These are phyloP conservation scores for Ophion ventricosus DNA, from an alignment of 2,888 invertebrate genomes.

Conservation along the genomic window DNA sequence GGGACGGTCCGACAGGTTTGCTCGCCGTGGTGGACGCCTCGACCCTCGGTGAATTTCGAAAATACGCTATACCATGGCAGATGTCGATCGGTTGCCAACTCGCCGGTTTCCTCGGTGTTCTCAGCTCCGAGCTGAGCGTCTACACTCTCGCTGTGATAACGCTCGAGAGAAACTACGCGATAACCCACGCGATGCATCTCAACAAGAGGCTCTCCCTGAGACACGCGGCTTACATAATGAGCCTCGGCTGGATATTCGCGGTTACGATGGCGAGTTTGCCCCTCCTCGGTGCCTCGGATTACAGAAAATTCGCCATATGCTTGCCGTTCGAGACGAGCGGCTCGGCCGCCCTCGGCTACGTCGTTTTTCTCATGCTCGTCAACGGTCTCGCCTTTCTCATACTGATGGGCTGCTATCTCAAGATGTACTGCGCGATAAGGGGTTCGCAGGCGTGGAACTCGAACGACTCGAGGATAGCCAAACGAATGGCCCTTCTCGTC, in stretches of 20 bases:
- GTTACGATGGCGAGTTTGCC: conserved; percentile 94
- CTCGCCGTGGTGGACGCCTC: conserved; percentile 98
- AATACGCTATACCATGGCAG: conserved; percentile 99
- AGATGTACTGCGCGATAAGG: conserved; percentile 99
- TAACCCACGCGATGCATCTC: conserved; percentile 98
- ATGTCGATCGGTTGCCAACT: conserved; percentile 96
- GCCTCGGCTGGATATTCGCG: conserved; percentile 96
- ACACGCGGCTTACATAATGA: conserved; percentile 96
- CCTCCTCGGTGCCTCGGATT: conserved; percentile 95
- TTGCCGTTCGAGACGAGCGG: conserved; percentile 96
- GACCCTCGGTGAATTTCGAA: conserved; percentile 97
- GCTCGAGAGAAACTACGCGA: conserved; percentile 97
- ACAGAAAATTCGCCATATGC: conserved; percentile 98
- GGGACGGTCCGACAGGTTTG: conserved; percentile 86
- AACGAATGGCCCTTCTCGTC: conserved; percentile 97
- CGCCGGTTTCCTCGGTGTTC: conserved; percentile 97
- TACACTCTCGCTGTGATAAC: conserved; percentile 98
- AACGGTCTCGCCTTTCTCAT: conserved; percentile 97
- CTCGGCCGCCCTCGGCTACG: conserved; percentile 92
- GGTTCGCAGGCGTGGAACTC: conserved; percentile 99
- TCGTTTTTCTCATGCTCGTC: conserved; percentile 94
- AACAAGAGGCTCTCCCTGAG: conserved; percentile 96
- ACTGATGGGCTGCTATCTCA: conserved; percentile 97
- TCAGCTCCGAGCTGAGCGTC: conserved; percentile 97
- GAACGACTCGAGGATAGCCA: conserved; percentile 97